Base-by-base conservation (phyloP, 1,140 invertebrate species). In the Latrodectus geometricus region DNA sequence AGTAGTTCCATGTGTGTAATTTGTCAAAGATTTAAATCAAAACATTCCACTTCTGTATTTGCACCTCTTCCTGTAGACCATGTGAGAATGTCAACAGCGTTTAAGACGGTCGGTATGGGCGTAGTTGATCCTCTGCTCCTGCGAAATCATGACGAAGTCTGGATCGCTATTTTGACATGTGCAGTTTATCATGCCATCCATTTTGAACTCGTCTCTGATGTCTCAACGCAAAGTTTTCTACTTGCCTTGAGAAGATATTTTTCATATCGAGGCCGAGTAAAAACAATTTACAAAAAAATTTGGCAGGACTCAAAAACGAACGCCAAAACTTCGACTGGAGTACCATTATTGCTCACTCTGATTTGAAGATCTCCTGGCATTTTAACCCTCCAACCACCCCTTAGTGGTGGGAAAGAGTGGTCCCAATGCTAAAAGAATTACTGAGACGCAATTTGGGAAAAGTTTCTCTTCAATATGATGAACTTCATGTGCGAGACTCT, bases 91-190 rank as follows among this genome's bases (percentile, higher is more conserved):
- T 78, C 21, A 14, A 21, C 75, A 20, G 54, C 23, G 8, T 65
- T 78, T 20, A 20, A 69, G n/a, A 69, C 20, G 8, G 65, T 20
- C 15, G 75, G 66, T 11, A 17, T 69, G n/a, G 74, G 54, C 20
- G 9, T 76, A 61, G 74, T 49, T 56, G 74, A 49, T 61, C 74
- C 74, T n/a, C n/a, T 76, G 74, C 5, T 54, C 14, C 54, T 76
- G n/a, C 49, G 54, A 56, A 23, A 74, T 74, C 23, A 23, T 48
- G 11, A 74, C 9, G 82, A 87, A 79, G 89, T 88, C 4, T 92
- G 91, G 84, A 73, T 92, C 12, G 89, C 88, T 17, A 7, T 92
- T 8, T 92, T 92, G 76, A 89, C 92, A 9, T 92, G 91, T 79
- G 90, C 92, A 35, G 56, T 87, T 4, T 91, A 90, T 0, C 54